Base-by-base conservation (phyloP, 2,113 vertebrate species). In the Psephotus haematonotus region DNA sequence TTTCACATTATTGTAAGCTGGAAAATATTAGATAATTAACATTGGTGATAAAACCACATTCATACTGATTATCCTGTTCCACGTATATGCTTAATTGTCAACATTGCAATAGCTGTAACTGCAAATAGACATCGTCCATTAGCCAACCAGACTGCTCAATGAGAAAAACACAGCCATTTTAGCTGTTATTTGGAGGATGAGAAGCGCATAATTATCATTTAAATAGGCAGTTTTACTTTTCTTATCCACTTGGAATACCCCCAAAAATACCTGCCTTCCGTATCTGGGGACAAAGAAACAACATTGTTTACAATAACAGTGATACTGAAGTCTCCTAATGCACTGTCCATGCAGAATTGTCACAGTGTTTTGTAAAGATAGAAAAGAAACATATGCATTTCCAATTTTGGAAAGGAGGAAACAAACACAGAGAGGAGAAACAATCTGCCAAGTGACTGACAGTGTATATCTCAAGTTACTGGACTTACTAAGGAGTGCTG, bases 101-200 rank as follows among this genome's bases (percentile, higher is more conserved):
- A 84, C 85, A 96, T 8, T 81, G 79, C 93, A 95, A 95, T 95
- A 80, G 41, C 93, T 97, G 97, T 97, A 97, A 97, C 97, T 97
- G 97, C 98, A 98, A 97, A 98, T 93, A 97, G 98, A 90, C 90
- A 94, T 95, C 25, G 53, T 93, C 96, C 95, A 93, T 96, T 98
- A 96, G 94, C 96, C 96, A 97, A 96, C 95, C 96, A 97, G 92
- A 92, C 88, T 95, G 89, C 95, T 93, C 83, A 60, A 95, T 92
- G 91, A 85, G 90, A 86, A 95, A 86, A 95, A 96, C 97, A 95
- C 46, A 75, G 97, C 86, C 97, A 93, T 80, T 97, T 95, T 55
- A 90, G 92, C 87, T 88, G 92, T 94, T 91, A 97, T 85, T 96
- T 91, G 94, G 74, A 89, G 90, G 68, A 83, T 82, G 57, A 95